phyloP scores from a whole-genome alignment of 2,888 invertebrate genomes.

The Steinernema scapterisci region DNA sequence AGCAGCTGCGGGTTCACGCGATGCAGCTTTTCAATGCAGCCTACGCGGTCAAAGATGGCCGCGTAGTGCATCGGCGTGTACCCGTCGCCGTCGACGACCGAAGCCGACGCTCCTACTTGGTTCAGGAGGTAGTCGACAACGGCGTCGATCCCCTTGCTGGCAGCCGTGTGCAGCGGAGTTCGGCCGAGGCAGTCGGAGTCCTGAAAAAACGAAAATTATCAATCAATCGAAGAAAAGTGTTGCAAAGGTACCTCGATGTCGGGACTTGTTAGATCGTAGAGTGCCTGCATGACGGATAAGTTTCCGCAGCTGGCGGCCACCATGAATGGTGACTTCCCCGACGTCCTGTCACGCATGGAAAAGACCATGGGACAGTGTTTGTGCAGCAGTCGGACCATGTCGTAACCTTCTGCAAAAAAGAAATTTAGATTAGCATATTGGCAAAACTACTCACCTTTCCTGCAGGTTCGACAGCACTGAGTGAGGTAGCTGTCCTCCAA shows the following conservation, averaged over 20 bases:
- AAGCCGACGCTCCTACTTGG: neutral
- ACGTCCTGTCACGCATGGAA: neutral
- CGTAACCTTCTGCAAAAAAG: neutral
- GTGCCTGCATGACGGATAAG: neutral
- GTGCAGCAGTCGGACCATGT: conserved; percentile 5
- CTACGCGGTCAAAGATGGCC: neutral
- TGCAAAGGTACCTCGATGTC: neutral
- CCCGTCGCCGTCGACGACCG: conserved; percentile 13
- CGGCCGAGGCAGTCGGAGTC: conserved; percentile 1
- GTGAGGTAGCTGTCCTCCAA: neutral
- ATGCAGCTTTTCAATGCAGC: neutral
- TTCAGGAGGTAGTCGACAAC: conserved; percentile 4
- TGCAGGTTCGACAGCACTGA: neutral
- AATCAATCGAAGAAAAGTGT: neutral
- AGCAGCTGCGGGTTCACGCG: neutral
- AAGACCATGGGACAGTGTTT: neutral
- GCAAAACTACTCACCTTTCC: neutral
- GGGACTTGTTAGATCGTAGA: neutral
- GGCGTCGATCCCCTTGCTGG: neutral
- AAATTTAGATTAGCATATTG: neutral
- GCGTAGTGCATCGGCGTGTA: conserved; percentile 26
- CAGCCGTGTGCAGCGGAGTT: neutral
- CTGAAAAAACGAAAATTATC: neutral
- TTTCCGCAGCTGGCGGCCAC: neutral
- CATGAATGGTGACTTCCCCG: conserved; percentile 10